These are phyloP conservation scores for Candidula unifasciata DNA, from an alignment of 2,888 invertebrate species.

Conservation along the genomic window DNA sequence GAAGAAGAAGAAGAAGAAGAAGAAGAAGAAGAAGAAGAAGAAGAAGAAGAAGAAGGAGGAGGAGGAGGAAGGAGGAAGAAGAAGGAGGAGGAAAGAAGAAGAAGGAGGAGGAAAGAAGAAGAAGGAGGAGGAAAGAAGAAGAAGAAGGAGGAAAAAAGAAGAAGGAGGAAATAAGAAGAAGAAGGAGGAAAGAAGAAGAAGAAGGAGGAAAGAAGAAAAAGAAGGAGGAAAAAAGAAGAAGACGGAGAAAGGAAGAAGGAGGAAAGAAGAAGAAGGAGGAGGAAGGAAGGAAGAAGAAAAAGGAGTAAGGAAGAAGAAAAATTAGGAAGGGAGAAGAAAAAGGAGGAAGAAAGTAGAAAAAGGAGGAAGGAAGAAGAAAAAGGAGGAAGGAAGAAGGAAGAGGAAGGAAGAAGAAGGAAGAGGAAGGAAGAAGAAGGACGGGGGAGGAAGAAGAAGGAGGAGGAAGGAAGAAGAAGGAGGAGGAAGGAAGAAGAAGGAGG, in stretches of 20 bases:
- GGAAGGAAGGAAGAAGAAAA: not conserved
- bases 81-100: not conserved
- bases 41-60: constrained; percentile 14
- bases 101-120: not conserved
- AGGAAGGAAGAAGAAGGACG: constrained; percentile 33
- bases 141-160: not conserved
- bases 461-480: not conserved
- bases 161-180: constrained; percentile 7
- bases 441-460: constrained; percentile 30
- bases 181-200: too few relatives aligned
- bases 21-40: constrained; percentile 16
- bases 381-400: constrained; percentile 15
- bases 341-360: constrained; percentile 11
- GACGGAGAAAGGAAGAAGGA: constrained; percentile 9
- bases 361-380: constrained; percentile 30
- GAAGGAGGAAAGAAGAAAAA: too few relatives aligned
- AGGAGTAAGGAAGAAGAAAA: not conserved
- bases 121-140: not conserved
- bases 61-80: not conserved
- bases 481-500: constrained; percentile 30
- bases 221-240: too few relatives aligned
- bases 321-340: not conserved
- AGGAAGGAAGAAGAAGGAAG: constrained; percentile 16
- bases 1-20: constrained; percentile 20
- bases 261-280: not conserved